Conservation (phyloP, 2,888 invertebrate species). For the Oxytorus armatus region DNA sequence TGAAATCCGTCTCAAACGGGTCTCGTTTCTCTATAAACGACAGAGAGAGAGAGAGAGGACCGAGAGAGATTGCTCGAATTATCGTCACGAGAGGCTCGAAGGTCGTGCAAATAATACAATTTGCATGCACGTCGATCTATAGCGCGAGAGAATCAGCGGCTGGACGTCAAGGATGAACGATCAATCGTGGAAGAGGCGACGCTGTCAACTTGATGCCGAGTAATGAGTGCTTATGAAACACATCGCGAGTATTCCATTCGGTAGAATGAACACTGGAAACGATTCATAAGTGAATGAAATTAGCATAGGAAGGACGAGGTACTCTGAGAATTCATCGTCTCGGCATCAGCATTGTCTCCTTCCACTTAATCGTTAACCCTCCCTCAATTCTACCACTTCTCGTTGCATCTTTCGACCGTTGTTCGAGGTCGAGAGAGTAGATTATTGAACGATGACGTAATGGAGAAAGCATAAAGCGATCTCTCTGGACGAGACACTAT, state of each 20-base stretch:
- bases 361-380: background rate
- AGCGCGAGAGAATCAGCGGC: slow-evolving; percentile 13
- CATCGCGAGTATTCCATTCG: background rate
- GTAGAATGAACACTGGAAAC: background rate
- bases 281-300: slow-evolving; percentile 36
- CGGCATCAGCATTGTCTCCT: too few relatives aligned
- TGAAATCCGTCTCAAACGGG: slow-evolving; percentile 25
- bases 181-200: slow-evolving; percentile 43
- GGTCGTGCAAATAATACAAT: slow-evolving; percentile 48
- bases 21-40: slow-evolving; percentile 6
- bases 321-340: background rate
- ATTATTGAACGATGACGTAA: slow-evolving; percentile 55
- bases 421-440: slow-evolving; percentile 24
- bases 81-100: slow-evolving; percentile 62
- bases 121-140: slow-evolving; percentile 9
- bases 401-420: background rate
- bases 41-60: background rate
- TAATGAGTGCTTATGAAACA: slow-evolving; percentile 28
- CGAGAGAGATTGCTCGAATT: slow-evolving; percentile 46
- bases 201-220: slow-evolving; percentile 9
- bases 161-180: slow-evolving; percentile 51
- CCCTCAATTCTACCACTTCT: background rate
- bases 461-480: slow-evolving; percentile 48
- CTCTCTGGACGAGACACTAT: background rate
- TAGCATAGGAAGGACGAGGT: slow-evolving; percentile 18